Conservation (phyloP, 2,797 vertebrate species). For the Ctenochaetus hawaiiensis region DNA sequence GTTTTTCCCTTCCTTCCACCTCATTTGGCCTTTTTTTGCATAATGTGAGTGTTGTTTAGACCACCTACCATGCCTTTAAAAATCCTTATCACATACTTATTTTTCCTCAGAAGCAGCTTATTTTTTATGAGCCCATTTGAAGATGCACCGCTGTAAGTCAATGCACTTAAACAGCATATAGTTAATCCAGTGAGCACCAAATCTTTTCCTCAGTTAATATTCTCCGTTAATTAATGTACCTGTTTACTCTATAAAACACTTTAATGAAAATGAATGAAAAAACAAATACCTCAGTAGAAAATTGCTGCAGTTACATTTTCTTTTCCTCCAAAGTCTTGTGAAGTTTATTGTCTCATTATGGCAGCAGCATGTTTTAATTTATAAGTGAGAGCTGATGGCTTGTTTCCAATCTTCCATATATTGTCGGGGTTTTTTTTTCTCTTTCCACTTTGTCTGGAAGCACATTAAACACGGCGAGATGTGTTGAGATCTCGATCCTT, state of each 20-base stretch:
- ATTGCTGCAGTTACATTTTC: not conserved
- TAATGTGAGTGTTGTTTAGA: not conserved
- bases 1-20: not conserved
- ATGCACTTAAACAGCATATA: constrained; percentile 22
- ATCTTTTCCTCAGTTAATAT: constrained; percentile 5
- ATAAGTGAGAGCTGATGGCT: constrained; percentile 46
- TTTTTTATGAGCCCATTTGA: constrained; percentile 29
- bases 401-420: constrained; percentile 42
- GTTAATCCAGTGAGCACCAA: constrained; percentile 23
- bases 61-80: not conserved
- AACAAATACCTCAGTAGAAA: constrained; percentile 20
- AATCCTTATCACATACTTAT: not conserved
- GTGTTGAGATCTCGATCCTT: constrained; percentile 45
- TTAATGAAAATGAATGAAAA: constrained; percentile 6
- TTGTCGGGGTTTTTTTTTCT: not conserved
- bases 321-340: constrained; percentile 32
- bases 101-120: constrained; percentile 9
- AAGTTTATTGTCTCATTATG: constrained; percentile 47
- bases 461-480: constrained; percentile 47
- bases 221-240: constrained; percentile 30
- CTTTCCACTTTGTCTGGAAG: constrained; percentile 19
- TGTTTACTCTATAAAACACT: constrained; percentile 54
- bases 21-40: not conserved
- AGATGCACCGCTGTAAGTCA: constrained; percentile 17
- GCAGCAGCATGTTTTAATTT: constrained; percentile 40